phyloP scores from a whole-genome alignment of 2,888 invertebrate genomes.

The Latheticus oryzae region DNA sequence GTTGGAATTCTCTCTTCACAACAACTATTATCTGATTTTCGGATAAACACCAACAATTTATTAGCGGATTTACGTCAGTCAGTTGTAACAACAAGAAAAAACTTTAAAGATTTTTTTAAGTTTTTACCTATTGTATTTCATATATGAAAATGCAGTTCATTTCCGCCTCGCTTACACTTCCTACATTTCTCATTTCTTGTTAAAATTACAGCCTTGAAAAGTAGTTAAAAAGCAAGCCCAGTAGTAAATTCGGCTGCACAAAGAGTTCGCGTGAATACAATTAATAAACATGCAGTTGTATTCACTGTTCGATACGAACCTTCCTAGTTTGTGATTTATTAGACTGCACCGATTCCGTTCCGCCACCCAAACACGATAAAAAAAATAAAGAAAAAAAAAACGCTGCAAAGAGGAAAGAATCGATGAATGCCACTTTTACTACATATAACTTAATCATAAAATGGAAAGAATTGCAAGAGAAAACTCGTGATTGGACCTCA shows the following conservation, averaged over 20 bases:
- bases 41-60: too few relatives aligned
- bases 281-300: conserved; percentile 61
- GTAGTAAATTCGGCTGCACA: conserved; percentile 37
- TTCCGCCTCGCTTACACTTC: too few relatives aligned
- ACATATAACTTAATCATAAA: conserved; percentile 9
- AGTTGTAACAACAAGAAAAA: too few relatives aligned
- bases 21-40: too few relatives aligned
- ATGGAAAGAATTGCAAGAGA: conserved; percentile 28
- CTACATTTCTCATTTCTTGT: neutral
- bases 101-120: too few relatives aligned
- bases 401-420: conserved; percentile 12
- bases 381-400: conserved; percentile 47
- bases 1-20: too few relatives aligned
- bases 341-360: conserved; percentile 60
- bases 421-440: conserved; percentile 2
- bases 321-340: conserved; percentile 59
- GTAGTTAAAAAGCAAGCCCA: conserved; percentile 36
- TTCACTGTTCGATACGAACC: conserved; percentile 58
- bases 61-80: too few relatives aligned
- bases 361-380: conserved; percentile 45
- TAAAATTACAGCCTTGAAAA: conserved; percentile 30
- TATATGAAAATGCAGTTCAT: too few relatives aligned
- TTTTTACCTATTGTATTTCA: too few relatives aligned
- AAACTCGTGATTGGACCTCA: conserved; percentile 40
- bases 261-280: conserved; percentile 59